phyloP scores from a whole-genome alignment of 2,797 vertebrate genomes.

The Geotrypetes seraphini region DNA sequence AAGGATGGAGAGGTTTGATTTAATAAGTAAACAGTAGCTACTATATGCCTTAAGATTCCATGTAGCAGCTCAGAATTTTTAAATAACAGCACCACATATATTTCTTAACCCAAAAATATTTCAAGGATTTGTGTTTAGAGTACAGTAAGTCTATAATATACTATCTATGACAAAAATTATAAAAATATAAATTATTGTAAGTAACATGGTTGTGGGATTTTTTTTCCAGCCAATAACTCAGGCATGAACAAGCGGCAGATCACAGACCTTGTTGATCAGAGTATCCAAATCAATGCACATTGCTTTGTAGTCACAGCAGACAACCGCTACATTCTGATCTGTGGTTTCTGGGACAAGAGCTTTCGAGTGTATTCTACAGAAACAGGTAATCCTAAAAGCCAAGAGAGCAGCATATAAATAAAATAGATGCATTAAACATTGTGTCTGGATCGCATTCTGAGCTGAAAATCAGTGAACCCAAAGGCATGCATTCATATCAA shows the following conservation, averaged over 20 bases:
- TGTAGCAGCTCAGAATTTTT: too few relatives aligned
- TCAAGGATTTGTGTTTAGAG: conserved; percentile 5
- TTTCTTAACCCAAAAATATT: too few relatives aligned
- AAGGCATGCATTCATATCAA: too few relatives aligned
- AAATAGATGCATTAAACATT: too few relatives aligned
- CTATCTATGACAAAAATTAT: conserved; percentile 25
- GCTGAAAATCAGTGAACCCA: too few relatives aligned
- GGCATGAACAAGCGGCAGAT: conserved; percentile 94
- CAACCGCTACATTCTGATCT: conserved; percentile 96
- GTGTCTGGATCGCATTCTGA: too few relatives aligned
- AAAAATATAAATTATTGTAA: conserved; percentile 24
- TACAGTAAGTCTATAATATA: conserved; percentile 27
- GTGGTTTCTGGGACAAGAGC: conserved; percentile 98
- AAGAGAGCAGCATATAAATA: background rate
- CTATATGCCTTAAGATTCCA: too few relatives aligned
- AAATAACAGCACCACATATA: too few relatives aligned
- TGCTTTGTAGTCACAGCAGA: conserved; percentile 98
- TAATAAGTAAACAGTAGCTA: too few relatives aligned
- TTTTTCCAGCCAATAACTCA: conserved; percentile 75
- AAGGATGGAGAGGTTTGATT: too few relatives aligned
- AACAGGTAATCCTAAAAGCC: conserved; percentile 66
- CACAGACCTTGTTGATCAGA: conserved; percentile 97
- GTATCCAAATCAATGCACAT: conserved; percentile 95
- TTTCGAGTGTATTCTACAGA: conserved; percentile 96
- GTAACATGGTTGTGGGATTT: conserved; percentile 29